Percentiles rank a stretch among this genome's conserved stretches.
Evolutionary conservation across 2,797 vertebrate genomes (phyloP).

Genomic region (Gallinago nigripennis): DNA sequence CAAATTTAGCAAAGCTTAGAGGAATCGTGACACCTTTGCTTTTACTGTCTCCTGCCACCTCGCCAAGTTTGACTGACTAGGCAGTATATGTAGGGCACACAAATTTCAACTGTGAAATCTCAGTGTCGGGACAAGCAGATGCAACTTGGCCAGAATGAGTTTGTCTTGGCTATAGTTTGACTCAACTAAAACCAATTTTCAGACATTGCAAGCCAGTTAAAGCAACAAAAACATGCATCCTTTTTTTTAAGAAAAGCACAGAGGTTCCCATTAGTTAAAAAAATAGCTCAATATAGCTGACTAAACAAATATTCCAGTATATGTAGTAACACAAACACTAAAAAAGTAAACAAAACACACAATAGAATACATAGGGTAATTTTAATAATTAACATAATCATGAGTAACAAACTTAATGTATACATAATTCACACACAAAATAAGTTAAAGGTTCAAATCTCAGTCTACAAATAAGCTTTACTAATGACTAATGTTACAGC

Average conservation of each 20-base stretch:
- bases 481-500: no score
- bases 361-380: neutral
- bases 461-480: neutral
- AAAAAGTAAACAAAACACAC: constrained; percentile 12
- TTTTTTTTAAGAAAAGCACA: neutral
- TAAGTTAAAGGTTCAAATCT: neutral
- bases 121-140: neutral
- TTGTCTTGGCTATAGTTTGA: constrained; percentile 14
- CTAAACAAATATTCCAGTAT: neutral
- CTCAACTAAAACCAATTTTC: neutral
- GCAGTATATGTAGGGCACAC: rapidly evolving
- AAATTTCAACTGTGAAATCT: neutral
- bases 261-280: neutral
- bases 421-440: neutral
- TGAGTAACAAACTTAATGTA: neutral
- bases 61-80: neutral
- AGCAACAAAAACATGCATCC: neutral
- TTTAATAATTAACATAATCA: constrained; percentile 23
- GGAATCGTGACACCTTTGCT: neutral
- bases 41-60: neutral
- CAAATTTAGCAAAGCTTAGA: neutral
- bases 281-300: neutral
- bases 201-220: neutral
- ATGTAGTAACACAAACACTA: neutral
- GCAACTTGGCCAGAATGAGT: neutral